Base-by-base conservation (phyloP, 2,797 vertebrate species). In the Prionace glauca region DNA sequence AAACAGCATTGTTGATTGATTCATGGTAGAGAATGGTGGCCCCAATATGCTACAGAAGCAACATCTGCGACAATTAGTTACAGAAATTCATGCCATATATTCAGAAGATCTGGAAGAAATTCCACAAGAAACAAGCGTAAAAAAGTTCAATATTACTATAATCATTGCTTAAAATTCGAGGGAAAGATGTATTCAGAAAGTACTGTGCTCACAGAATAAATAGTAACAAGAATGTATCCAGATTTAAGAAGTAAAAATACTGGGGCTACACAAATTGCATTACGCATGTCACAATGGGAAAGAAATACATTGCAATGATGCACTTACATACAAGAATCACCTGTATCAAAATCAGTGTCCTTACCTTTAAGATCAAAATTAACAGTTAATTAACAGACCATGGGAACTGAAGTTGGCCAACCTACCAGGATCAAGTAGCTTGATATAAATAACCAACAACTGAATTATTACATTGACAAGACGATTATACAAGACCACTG, bases 91-190 rank as follows among this genome's bases (percentile, higher is more conserved):
- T 92, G 62, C 36, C n/a, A 92, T 1, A 7, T 36, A n/a, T n/a
- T 84, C 62, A 67, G 88, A 67, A 92, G n/a, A 92, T 92, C 32
- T 67, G 90, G 90, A 92, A 67, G 18, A 67, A 88, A 18, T 41
- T 45, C 50, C 14, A 88, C 29, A 88, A 92, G 8, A 67, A 62
- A 5, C 20, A 29, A 36, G 62, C n/a, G 1, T 8, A 67, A 92
- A n/a, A 92, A 1, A 22, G 32, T 36, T n/a, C 32, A 91, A 81
- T 81, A 41, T n/a, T 92, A 36, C 67, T 92, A 65, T 36, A n/a
- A 32, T 20, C n/a, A 8, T n/a, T 10, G 20, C 14, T 92, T 65
- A 92, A n/a, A 22, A 67, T 92, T n/a, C 10, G 41, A 92, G 62
- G 18, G n/a, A 92, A 92, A 60, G 56, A 36, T 10, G 11, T 92